Evolutionary conservation across 2,888 invertebrate species (phyloP), one percentile per base, ranked within the genome.

Genomic region (Cremastinae sp.): DNA sequence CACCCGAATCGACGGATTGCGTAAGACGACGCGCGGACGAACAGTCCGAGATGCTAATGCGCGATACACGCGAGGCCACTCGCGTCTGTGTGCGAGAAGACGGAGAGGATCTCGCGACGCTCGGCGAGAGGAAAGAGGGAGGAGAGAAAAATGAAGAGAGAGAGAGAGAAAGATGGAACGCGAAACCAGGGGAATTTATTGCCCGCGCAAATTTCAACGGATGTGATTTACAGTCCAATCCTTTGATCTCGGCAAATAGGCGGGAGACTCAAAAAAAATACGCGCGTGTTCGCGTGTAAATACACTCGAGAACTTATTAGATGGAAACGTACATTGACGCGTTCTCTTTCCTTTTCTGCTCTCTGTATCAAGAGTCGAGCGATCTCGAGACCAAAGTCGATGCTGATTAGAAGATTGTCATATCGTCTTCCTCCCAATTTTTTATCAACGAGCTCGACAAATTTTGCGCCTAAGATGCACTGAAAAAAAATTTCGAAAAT

Each of bases 221-320:
- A 69, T 65, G 76, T 78, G 74, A 78, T 76, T 76, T 71, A 75
- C 73, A 75, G 61, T 78, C 73, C 68, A 58, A 70, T 74, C 78
- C 68, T 78, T 76, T 76, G 75, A 78, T 78, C 71, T 78, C 58
- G 66, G 58, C 68, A 74, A 74, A 78, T 74, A 76, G 61, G 69
- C 73, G 69, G 71, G 66, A 73, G 75, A 56, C 62, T 35, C 55
- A 41, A 62, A 69, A 56, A 69, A 68, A n/a, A 59, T 41, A 53
- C n/a, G 20, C 14, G 28, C 35, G 51, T 22, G 18, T 66, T 20
- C 9, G 35, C 18, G 28, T 37, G 49, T 43, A 59, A 49, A 10
- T 51, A 43, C 41, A 59, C 51, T 39, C 41, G 66, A 47, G 43
- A 55, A 12, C 14, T 28, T 55, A 43, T 65, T 65, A 28, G 55